A percentile compares a stretch with the other conserved stretches of the same genome.
phyloP scores from a whole-genome alignment of 2,888 invertebrate genomes.

The Hypomecis punctinalis region DNA sequence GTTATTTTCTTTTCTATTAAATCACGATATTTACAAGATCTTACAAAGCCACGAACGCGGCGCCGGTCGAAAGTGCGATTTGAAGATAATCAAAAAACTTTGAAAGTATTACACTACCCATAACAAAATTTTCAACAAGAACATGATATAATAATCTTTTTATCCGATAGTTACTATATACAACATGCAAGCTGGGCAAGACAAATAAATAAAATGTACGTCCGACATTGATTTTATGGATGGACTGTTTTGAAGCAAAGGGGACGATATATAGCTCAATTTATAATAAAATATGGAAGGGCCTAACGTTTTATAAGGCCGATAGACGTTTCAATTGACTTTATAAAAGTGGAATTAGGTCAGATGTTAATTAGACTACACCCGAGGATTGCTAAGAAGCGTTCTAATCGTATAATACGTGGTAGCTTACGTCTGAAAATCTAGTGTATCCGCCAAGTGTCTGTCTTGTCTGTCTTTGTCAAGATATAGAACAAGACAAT shows the following conservation, averaged over 20 bases:
- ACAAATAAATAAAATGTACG: conserved; percentile 71
- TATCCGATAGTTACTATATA: conserved; percentile 72
- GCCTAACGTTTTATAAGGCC: conserved; percentile 62
- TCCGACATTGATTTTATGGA: conserved; percentile 76
- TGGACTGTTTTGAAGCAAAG: conserved; percentile 75
- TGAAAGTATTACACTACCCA: conserved; percentile 73
- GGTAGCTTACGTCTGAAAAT: too few relatives aligned
- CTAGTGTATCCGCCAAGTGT: too few relatives aligned
- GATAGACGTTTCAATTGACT: conserved; percentile 69
- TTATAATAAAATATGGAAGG: conserved; percentile 49
- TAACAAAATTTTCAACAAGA: conserved; percentile 76
- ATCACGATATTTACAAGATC: conserved; percentile 63
- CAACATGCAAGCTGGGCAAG: conserved; percentile 82
- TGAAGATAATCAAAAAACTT: conserved; percentile 53
- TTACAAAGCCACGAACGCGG: conserved; percentile 55
- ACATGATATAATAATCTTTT: conserved; percentile 69
- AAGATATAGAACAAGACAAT: too few relatives aligned
- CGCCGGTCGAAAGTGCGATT: conserved; percentile 50
- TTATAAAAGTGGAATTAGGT: conserved; percentile 19
- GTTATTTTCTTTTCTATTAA: conserved; percentile 51
- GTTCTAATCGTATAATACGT: too few relatives aligned
- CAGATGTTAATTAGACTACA: conserved; percentile 10
- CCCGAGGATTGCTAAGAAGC: too few relatives aligned
- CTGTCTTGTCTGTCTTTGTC: too few relatives aligned
- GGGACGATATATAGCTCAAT: conserved; percentile 69